Evolutionary conservation across 2,888 invertebrate species (phyloP).

Genomic region (Therioaphis trifolii): DNA sequence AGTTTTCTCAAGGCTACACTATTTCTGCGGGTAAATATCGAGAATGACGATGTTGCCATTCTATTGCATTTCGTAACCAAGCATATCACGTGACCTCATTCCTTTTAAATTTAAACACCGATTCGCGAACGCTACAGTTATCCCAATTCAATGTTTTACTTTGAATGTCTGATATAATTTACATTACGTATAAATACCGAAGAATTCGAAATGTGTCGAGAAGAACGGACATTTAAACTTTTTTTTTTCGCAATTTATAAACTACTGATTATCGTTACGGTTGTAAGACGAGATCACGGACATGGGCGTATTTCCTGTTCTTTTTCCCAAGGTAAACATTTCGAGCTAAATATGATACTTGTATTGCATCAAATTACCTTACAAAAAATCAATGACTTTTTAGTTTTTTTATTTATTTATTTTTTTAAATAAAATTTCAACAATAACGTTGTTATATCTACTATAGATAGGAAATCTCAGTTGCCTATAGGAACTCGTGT

Average conservation of each 20-base stretch:
- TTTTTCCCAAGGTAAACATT: conserved; percentile 42
- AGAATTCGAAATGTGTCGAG: neutral
- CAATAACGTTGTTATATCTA: no score
- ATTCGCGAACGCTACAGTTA: neutral
- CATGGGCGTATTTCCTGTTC: conserved; percentile 36
- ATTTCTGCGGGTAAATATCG: neutral
- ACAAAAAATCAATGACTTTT: conserved; percentile 17
- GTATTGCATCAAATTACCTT: conserved; percentile 37
- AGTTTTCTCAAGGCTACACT: conserved; percentile 5
- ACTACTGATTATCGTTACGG: neutral
- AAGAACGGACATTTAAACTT: neutral
- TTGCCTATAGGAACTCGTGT: no score
- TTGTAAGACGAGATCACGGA: conserved; percentile 26
- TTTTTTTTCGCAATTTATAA: neutral
- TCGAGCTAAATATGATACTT: conserved; percentile 27
- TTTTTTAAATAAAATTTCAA: neutral
- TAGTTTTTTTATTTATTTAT: neutral
- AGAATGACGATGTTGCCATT: neutral
- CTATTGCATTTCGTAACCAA: conserved; percentile 24
- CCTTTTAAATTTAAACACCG: neutral
- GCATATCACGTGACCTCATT: conserved; percentile 39
- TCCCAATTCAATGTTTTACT: neutral
- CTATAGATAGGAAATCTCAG: no score
- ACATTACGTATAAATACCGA: neutral
- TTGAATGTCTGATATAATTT: no score